Percentiles rank a stretch among this genome's conserved stretches.
These are phyloP conservation scores for Drosophila atripex DNA, from an alignment of 2,888 invertebrate genomes.

Conservation along the genomic window DNA sequence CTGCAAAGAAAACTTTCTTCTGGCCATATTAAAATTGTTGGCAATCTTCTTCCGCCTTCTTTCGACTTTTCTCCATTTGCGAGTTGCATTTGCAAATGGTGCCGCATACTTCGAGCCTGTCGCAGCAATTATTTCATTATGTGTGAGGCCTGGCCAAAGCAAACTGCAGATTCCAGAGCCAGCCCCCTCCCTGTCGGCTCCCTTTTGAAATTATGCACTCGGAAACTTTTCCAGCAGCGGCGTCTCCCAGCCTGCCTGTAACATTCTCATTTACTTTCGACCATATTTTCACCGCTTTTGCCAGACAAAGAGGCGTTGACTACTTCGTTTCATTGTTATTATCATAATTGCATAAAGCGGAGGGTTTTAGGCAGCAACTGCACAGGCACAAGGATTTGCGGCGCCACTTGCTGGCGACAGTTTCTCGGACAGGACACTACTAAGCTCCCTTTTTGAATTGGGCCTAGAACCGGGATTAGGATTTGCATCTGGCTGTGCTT, in stretches of 20 bases:
- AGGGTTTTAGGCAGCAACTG: not conserved
- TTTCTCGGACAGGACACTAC: constrained; percentile 46
- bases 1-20: constrained; percentile 29
- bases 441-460: constrained; percentile 46
- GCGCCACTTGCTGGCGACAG: constrained; percentile 67
- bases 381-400: not conserved
- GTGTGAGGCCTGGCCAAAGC: constrained; percentile 39
- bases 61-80: not conserved
- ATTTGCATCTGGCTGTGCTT: constrained; percentile 21
- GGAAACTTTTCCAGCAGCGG: constrained; percentile 35
- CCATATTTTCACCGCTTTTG: constrained; percentile 3
- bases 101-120: constrained; percentile 40
- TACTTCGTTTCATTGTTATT: constrained; percentile 68
- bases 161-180: constrained; percentile 32
- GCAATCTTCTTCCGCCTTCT: constrained; percentile 39
- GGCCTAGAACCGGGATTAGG: constrained; percentile 2
- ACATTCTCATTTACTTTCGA: constrained; percentile 29
- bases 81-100: constrained; percentile 15
- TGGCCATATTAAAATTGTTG: constrained; percentile 49
- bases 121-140: constrained; percentile 75
- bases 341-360: constrained; percentile 76
- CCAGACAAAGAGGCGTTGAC: constrained; percentile 41
- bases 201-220: constrained; percentile 47
- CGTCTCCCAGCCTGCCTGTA: constrained; percentile 12
- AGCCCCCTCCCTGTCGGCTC: not conserved